These are phyloP conservation scores for Asteroscopus sphinx DNA, from an alignment of 2,888 invertebrate species.

Conservation along the genomic window DNA sequence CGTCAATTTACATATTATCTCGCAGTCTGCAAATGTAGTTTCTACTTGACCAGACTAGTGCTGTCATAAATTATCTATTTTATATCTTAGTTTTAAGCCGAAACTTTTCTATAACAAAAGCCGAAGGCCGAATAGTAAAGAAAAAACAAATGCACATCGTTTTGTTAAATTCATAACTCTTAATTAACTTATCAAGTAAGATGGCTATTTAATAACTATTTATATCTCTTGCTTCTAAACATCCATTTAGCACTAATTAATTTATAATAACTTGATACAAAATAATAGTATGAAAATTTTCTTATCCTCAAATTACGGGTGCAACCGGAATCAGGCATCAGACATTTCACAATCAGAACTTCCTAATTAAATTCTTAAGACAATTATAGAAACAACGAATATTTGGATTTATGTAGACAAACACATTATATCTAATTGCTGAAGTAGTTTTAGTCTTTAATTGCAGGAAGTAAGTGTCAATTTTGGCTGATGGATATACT, in stretches of 20 bases:
- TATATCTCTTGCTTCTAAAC: neutral
- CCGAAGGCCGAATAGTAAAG: neutral
- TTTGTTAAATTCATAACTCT: neutral
- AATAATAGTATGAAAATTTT: neutral
- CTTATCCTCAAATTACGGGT: conserved; percentile 18
- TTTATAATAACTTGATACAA: conserved; percentile 10
- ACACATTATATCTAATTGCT: neutral
- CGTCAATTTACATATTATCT: too few species aligned
- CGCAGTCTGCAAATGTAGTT: too few species aligned
- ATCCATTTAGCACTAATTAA: conserved; percentile 4
- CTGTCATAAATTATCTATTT: too few species aligned
- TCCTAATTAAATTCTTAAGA: neutral
- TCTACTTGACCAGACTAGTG: too few species aligned
- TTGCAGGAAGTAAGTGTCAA: conserved; percentile 1
- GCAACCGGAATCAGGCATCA: conserved; percentile 1
- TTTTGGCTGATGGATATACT: neutral
- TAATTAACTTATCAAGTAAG: neutral
- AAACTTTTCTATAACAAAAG: neutral
- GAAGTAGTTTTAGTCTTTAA: conserved; percentile 12
- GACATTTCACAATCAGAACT: conserved; percentile 14
- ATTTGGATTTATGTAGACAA: neutral
- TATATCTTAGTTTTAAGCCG: too few species aligned
- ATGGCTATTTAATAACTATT: conserved; percentile 5
- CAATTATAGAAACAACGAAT: conserved; percentile 11
- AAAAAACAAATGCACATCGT: too few species aligned